Base-by-base conservation (phyloP, 2,797 vertebrate genomes). In the Anomalospiza imberbis region DNA sequence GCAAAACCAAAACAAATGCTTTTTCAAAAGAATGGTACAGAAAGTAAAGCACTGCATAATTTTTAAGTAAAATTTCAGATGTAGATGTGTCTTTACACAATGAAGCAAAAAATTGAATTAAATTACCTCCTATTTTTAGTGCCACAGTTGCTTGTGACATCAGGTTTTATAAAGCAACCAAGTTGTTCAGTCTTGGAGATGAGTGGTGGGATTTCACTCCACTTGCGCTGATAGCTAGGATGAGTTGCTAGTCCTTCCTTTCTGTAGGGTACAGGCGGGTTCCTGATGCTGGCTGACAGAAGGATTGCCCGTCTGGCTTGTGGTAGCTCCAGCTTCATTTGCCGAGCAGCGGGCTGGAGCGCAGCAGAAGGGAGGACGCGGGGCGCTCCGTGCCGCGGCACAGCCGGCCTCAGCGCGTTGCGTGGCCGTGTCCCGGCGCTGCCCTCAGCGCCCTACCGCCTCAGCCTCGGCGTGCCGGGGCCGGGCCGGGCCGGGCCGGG, bases 271-370 rank as follows among this genome's bases (percentile, higher is more conserved):
- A 95, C 94, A 95, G 96, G 75, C 53, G 65, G 95, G 98, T 96
- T 96, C 89, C 96, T 95, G 73, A 88, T 95, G 94, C 89, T 87
- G 96, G 96, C 91, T 97, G 96, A 96, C 96, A 97, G 97, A 97
- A 96, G 98, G 98, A 97, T 97, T 97, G 96, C 97, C 44, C 89
- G 71, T 98, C 97, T 96, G 55, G 95, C 97, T 97, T 98, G 97
- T 97, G 98, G 95, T 87, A 96, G 94, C 97, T 98, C 96, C 80
- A 87, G 26, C 89, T 98, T 96, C 95, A 57, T 97, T 96, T 94
- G 94, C 97, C 96, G 81, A 54, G 60, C 93, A 73, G 93, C 66
- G 55, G 75, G 79, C 61, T 91, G 94, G 83, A 96, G 91, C 79
- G 58, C 95, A 92, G 80, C 89, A 40, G 65, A 51, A 84, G 31